phyloP scores from a whole-genome alignment of 2,113 vertebrate genomes.

The Brachionichthys hirsutus region DNA sequence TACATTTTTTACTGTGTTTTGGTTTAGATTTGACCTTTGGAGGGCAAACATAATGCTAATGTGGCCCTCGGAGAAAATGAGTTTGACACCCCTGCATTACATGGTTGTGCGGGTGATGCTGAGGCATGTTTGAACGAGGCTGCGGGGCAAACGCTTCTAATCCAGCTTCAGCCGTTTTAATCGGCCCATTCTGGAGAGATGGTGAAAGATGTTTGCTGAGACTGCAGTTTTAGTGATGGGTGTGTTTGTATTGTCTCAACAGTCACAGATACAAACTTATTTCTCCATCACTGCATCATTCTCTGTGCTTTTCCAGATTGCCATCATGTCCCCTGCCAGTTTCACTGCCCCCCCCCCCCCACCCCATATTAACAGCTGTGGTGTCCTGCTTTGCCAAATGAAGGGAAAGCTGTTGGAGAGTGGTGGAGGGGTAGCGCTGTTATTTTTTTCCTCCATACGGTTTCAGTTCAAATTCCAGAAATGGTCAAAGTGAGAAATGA shows the following conservation, averaged over 20 bases:
- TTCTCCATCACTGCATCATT: conserved; percentile 42
- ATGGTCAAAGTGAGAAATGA: too few species aligned
- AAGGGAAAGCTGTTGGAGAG: background rate
- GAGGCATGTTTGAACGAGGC: conserved; percentile 40
- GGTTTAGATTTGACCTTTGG: too few species aligned
- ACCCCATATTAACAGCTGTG: conserved; percentile 47
- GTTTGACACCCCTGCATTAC: too few species aligned
- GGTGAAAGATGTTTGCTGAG: background rate
- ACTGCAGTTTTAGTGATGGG: background rate
- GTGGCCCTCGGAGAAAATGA: too few species aligned
- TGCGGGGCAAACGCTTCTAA: conserved; percentile 21
- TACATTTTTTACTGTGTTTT: too few species aligned
- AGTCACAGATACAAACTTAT: conserved; percentile 29
- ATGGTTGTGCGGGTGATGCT: conserved; percentile 27
- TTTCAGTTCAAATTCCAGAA: too few species aligned
- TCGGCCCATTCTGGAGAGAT: conserved; percentile 4
- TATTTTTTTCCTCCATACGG: too few species aligned
- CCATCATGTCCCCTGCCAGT: conserved; percentile 9
- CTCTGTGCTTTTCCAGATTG: conserved; percentile 25
- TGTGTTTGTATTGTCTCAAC: background rate
- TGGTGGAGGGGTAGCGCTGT: background rate
- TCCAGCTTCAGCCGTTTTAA: background rate
- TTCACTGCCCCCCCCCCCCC: background rate
- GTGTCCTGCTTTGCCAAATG: conserved; percentile 6
- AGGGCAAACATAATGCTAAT: too few species aligned